phyloP scores from a whole-genome alignment of 2,797 vertebrate species.

The Microctenopoma steveboyesi region DNA sequence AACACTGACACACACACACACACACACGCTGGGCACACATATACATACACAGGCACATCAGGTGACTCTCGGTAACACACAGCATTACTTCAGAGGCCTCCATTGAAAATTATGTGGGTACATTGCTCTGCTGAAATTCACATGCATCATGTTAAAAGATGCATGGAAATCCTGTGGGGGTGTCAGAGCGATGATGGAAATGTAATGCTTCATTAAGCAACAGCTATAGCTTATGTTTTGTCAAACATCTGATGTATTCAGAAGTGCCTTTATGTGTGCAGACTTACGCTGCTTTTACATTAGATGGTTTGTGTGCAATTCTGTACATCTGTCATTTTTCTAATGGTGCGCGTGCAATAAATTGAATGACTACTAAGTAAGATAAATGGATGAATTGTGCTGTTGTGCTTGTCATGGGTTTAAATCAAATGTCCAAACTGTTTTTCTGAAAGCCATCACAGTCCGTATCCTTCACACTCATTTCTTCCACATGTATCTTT shows the following conservation, averaged over 20 bases:
- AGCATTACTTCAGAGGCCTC: constrained; percentile 56
- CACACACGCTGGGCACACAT: constrained; percentile 6
- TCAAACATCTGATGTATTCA: constrained; percentile 49
- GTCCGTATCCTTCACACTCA: not conserved
- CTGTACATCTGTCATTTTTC: constrained; percentile 17
- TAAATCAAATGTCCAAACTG: constrained; percentile 5
- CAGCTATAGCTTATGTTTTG: constrained; percentile 56
- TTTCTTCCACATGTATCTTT: not conserved
- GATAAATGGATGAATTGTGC: constrained; percentile 19
- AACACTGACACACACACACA: constrained; percentile 15
- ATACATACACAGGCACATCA: constrained; percentile 24
- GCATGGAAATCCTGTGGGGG: constrained; percentile 54
- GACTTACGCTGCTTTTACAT: not conserved
- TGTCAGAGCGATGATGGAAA: constrained; percentile 59
- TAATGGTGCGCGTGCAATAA: constrained; percentile 3
- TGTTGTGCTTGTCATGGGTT: not conserved
- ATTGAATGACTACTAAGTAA: constrained; percentile 3
- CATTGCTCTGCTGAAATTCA: constrained; percentile 55
- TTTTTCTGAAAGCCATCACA: constrained; percentile 8
- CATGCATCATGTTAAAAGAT: constrained; percentile 67
- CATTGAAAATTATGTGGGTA: constrained; percentile 60
- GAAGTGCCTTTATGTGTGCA: constrained; percentile 19
- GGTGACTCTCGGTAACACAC: constrained; percentile 61
- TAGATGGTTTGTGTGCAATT: constrained; percentile 5
- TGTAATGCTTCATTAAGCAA: constrained; percentile 65